phyloP scores from a whole-genome alignment of 1,140 invertebrate genomes.

The Meloidogyne floridensis region DNA sequence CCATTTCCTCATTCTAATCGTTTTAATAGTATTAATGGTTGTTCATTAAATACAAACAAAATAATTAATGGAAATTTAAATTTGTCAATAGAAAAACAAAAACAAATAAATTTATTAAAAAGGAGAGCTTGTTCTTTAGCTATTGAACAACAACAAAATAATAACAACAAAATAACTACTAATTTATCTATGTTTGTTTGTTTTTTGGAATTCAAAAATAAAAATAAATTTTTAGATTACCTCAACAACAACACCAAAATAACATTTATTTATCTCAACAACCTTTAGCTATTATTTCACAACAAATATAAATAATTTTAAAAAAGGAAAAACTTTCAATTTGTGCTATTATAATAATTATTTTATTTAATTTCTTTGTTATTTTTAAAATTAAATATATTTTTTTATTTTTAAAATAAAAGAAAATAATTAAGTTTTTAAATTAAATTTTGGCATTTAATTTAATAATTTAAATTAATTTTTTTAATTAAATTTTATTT shows the following conservation, averaged over 20 bases:
- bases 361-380: too few relatives aligned
- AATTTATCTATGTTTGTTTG: neutral
- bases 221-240: neutral
- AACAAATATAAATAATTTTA: neutral
- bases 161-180: neutral
- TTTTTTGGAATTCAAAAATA: neutral
- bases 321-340: neutral
- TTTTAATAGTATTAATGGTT: neutral
- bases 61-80: neutral
- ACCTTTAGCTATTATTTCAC: neutral
- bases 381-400: too few relatives aligned
- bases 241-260: neutral
- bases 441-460: too few relatives aligned
- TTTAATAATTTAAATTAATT: too few relatives aligned
- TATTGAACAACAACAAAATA: neutral
- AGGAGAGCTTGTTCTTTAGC: conserved; percentile 2
- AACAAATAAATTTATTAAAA: neutral
- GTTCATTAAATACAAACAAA: neutral
- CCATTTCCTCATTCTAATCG: neutral
- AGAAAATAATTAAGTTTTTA: too few relatives aligned
- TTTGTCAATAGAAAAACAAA: neutral
- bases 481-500: too few relatives aligned
- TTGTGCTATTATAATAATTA: too few relatives aligned
- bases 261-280: neutral
- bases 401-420: too few relatives aligned